These are phyloP conservation scores for Eupithecia tripunctaria DNA, from an alignment of 2,888 invertebrate genomes.

Conservation along the genomic window DNA sequence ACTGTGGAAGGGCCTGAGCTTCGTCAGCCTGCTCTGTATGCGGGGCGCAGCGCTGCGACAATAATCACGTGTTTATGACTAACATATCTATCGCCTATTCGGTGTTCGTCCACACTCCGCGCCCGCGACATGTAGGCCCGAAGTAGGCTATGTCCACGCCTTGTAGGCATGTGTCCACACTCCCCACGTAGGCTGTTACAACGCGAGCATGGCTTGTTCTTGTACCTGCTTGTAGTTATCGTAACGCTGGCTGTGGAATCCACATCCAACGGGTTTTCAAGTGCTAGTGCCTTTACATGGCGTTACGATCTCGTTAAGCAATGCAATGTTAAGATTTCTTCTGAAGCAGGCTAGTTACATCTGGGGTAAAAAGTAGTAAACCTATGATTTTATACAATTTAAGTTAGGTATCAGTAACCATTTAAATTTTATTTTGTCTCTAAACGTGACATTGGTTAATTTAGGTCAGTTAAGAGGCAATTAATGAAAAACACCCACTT, in stretches of 20 bases:
- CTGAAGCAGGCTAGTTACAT: not conserved
- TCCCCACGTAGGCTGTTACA: not conserved
- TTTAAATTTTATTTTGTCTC: too few species aligned
- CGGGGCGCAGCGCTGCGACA: slow-evolving; percentile 29
- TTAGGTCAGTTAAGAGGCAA: too few species aligned
- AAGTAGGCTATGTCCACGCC: not conserved
- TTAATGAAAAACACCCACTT: too few species aligned
- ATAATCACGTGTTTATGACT: slow-evolving; percentile 41
- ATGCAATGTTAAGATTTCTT: not conserved
- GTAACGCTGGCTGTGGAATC: not conserved
- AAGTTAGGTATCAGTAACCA: slow-evolving; percentile 2
- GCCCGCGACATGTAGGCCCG: not conserved
- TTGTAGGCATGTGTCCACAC: not conserved
- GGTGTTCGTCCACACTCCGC: not conserved
- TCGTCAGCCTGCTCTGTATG: slow-evolving; percentile 24
- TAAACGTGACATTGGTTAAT: too few species aligned
- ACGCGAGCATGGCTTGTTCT: not conserved
- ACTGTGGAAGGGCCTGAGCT: not conserved
- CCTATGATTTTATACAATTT: not conserved
- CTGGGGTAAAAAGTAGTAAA: not conserved
- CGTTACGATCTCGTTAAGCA: not conserved
- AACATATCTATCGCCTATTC: slow-evolving; percentile 32
- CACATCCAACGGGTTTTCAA: not conserved
- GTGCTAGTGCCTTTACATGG: not conserved
- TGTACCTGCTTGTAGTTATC: not conserved